These are phyloP conservation scores for Oreonectes daqikongensis DNA, from an alignment of 2,797 vertebrate genomes.

Conservation along the genomic window DNA sequence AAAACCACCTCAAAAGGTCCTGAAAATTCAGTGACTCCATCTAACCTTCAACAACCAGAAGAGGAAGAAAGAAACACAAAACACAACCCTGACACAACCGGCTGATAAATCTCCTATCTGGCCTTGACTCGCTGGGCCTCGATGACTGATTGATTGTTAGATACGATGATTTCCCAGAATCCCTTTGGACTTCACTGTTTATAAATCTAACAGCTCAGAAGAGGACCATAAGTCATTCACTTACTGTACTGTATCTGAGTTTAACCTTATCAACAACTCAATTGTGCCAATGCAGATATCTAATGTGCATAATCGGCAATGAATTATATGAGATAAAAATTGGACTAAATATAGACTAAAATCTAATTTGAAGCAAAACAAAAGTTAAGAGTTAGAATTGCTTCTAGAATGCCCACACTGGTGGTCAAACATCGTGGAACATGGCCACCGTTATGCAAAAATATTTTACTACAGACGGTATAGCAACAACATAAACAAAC, in stretches of 20 bases:
- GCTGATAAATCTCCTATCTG: constrained; percentile 26
- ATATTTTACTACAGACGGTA: too few relatives aligned
- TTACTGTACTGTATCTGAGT: not conserved
- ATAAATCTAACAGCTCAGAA: not conserved
- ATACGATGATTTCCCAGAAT: constrained; percentile 24
- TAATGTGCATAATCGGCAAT: not conserved
- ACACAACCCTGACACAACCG: not conserved
- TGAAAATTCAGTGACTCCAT: not conserved
- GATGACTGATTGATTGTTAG: constrained; percentile 9
- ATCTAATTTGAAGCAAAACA: too few relatives aligned
- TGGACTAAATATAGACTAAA: not conserved
- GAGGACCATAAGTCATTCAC: not conserved
- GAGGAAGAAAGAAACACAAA: not conserved
- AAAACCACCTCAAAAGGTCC: not conserved
- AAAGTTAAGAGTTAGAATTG: too few relatives aligned
- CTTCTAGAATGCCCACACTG: too few relatives aligned
- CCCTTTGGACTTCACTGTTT: not conserved
- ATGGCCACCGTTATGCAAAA: too few relatives aligned
- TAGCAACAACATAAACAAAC: too few relatives aligned
- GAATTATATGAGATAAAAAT: not conserved
- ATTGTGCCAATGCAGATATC: not conserved
- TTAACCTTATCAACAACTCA: not conserved
- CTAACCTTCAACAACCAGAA: not conserved
- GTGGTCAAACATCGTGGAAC: too few relatives aligned
- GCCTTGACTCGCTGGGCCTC: constrained; percentile 12